Conservation (phyloP, 2,888 invertebrate species). For the Herminia tarsipennalis region DNA sequence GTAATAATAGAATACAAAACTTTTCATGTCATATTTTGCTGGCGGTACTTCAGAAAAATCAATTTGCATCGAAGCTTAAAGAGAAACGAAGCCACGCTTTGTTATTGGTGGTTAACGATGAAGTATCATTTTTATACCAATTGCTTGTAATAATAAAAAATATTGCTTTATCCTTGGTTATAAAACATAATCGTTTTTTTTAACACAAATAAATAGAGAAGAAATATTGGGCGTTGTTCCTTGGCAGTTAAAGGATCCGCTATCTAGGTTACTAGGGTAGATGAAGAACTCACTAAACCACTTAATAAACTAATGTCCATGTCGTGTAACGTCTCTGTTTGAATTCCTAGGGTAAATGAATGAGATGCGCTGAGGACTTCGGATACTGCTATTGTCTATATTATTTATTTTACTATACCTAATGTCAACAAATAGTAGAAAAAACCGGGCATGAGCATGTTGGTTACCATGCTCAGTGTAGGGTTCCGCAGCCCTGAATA, state of each 20-base stretch:
- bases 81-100: neutral
- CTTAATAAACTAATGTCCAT: neutral
- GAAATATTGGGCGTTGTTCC: neutral
- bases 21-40: neutral
- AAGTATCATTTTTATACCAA: neutral
- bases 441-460: too few species aligned
- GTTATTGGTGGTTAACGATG: neutral
- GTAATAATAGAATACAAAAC: neutral
- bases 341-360: neutral
- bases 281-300: slow-evolving; percentile 4
- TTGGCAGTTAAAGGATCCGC: neutral
- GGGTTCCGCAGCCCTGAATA: too few species aligned
- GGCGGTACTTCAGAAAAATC: neutral
- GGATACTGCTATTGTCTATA: too few species aligned
- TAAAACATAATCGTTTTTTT: too few species aligned
- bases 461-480: too few species aligned
- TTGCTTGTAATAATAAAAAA: too few species aligned
- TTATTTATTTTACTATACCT: too few species aligned
- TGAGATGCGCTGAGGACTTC: neutral
- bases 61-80: neutral
- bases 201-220: too few species aligned
- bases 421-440: too few species aligned
- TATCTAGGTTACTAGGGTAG: slow-evolving; percentile 3
- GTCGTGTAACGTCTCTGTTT: slow-evolving; percentile 2
- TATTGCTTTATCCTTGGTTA: too few species aligned